phyloP scores from a whole-genome alignment of 2,113 vertebrate genomes.

The Bucco capensis region DNA sequence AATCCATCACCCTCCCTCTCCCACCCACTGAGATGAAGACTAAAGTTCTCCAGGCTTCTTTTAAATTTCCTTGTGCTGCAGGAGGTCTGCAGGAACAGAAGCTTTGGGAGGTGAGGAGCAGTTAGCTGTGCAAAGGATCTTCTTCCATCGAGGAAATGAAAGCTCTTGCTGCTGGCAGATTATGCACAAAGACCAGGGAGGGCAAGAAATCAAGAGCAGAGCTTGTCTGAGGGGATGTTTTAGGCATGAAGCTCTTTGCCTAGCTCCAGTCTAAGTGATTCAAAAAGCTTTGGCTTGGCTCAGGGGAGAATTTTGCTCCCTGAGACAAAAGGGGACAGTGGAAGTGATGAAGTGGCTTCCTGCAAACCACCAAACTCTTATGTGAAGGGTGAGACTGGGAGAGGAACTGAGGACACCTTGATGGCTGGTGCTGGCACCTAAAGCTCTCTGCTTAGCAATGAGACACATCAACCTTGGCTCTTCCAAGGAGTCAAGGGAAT shows the following conservation, averaged over 20 bases:
- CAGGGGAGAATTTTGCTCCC: neutral
- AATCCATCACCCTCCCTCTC: neutral
- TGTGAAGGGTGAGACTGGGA: neutral
- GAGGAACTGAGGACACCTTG: neutral
- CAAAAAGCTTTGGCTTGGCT: neutral
- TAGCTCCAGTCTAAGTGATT: neutral
- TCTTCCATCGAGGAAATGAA: neutral
- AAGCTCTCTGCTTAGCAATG: neutral
- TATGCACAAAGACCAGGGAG: neutral
- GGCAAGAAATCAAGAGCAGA: neutral
- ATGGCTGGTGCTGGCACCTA: neutral
- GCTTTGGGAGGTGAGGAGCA: neutral
- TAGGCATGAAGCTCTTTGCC: neutral
- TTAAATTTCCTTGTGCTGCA: neutral
- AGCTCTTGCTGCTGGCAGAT: neutral
- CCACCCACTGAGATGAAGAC: slow-evolving; percentile 58
- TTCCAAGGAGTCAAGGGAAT: neutral
- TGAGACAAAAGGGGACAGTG: neutral
- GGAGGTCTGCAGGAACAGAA: neutral
- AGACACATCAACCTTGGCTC: neutral
- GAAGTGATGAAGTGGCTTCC: neutral
- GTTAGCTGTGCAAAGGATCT: neutral
- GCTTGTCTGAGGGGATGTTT: too few species aligned
- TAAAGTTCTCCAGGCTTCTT: neutral
- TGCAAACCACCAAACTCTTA: neutral